These are phyloP conservation scores for Scaeva pyrastri DNA, from an alignment of 2,888 invertebrate species.

Conservation along the genomic window DNA sequence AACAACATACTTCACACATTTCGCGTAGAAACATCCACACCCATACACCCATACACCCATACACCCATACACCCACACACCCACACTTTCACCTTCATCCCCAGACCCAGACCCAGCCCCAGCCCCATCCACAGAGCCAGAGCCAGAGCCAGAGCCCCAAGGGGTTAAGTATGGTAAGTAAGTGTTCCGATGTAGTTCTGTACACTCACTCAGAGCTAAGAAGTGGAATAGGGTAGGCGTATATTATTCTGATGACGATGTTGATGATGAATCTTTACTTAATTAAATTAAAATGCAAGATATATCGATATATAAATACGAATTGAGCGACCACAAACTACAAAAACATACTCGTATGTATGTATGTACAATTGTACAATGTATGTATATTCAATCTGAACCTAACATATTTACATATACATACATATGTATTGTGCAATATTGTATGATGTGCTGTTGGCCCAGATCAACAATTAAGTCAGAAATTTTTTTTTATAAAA, in stretches of 20 bases:
- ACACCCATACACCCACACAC: no score
- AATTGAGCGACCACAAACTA: constrained; percentile 24
- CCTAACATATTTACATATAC: no score
- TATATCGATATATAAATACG: constrained; percentile 1
- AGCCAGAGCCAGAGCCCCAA: background rate
- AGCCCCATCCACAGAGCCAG: no score
- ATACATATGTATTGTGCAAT: no score
- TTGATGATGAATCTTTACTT: constrained; percentile 55
- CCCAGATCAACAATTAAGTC: background rate
- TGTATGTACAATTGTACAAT: background rate
- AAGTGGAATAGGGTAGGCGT: background rate
- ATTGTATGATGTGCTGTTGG: no score
- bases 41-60: background rate
- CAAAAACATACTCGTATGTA: background rate
- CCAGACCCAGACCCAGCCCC: no score
- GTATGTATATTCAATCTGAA: no score
- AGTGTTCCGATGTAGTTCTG: background rate
- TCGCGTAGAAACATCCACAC: background rate
- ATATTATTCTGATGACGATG: background rate
- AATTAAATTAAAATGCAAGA: constrained; percentile 42
- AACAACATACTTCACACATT: background rate
- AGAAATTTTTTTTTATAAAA: background rate
- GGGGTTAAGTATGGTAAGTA: background rate
- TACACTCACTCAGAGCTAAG: background rate
- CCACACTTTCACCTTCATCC: no score